These are phyloP conservation scores for Diplogasteroides magnus DNA, from an alignment of 1,140 invertebrate genomes.

Conservation along the genomic window DNA sequence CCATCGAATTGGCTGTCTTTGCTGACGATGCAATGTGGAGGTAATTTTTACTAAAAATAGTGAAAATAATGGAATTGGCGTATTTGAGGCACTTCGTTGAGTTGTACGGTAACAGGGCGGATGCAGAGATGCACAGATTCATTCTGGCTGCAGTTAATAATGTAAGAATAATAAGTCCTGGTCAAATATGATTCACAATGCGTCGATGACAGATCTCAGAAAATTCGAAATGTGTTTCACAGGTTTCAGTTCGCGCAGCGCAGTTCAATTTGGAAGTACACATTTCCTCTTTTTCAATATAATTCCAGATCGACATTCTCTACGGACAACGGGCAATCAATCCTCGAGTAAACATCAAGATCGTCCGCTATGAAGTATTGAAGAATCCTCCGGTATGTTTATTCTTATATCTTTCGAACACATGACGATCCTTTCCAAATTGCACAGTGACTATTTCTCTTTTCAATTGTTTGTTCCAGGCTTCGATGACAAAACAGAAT, in stretches of 20 bases:
- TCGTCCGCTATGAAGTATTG: slow-evolving; percentile 35
- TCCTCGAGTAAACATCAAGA: slow-evolving; percentile 31
- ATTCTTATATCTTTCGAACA: background rate
- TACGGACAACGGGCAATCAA: slow-evolving; percentile 32
- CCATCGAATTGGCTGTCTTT: slow-evolving; percentile 37
- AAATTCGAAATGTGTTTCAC: too few species aligned
- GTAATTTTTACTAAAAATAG: too few species aligned
- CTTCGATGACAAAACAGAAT: slow-evolving; percentile 3
- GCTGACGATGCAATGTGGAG: slow-evolving; percentile 38
- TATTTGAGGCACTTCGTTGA: slow-evolving; percentile 34
- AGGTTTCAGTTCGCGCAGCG: too few species aligned
- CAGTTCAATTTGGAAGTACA: background rate
- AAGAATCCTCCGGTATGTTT: slow-evolving; percentile 34
- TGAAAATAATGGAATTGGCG: too few species aligned
- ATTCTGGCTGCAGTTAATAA: slow-evolving; percentile 38
- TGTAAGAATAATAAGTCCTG: slow-evolving; percentile 14
- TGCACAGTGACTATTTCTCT: too few species aligned
- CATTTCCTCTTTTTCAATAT: too few species aligned
- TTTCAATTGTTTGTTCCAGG: too few species aligned
- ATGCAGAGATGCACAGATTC: slow-evolving; percentile 33
- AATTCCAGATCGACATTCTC: slow-evolving; percentile 34
- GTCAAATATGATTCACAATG: background rate
- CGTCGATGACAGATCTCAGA: background rate
- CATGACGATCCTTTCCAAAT: background rate
- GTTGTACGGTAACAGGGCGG: slow-evolving; percentile 32